A percentile compares a stretch with the other conserved stretches of the same genome.
phyloP scores from a whole-genome alignment of 2,113 vertebrate species.

The Cyprinus carpio region DNA sequence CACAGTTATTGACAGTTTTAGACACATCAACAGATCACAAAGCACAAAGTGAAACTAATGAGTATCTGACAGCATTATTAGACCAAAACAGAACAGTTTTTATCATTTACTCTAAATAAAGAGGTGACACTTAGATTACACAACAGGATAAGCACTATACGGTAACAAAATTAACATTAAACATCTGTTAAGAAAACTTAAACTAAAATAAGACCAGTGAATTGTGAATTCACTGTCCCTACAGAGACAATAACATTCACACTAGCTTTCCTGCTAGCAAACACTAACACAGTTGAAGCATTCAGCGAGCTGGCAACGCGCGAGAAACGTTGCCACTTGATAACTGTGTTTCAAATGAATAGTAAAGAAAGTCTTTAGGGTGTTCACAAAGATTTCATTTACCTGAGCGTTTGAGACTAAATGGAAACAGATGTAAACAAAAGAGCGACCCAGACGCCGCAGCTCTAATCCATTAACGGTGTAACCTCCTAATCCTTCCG shows the following conservation, averaged over 20 bases:
- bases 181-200: neutral
- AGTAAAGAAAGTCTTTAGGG: neutral
- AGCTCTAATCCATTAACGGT: constrained; percentile 72
- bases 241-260: constrained; percentile 1
- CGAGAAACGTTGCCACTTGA: constrained; percentile 2
- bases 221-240: no score
- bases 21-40: neutral
- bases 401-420: constrained; percentile 45
- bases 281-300: neutral
- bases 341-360: neutral
- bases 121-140: neutral
- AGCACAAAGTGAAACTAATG: neutral
- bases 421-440: constrained; percentile 71
- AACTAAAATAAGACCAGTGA: neutral
- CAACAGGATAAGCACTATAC: neutral
- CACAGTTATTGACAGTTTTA: neutral
- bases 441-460: constrained; percentile 67
- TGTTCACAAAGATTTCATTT: neutral
- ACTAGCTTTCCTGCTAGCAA: constrained; percentile 24
- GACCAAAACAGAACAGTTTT: neutral
- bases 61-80: neutral
- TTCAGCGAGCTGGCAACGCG: constrained; percentile 6
- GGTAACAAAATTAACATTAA: no score
- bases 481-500: constrained; percentile 73
- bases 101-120: neutral